A percentile compares a stretch with the other conserved stretches of the same genome.
Conservation (phyloP, 35 echinoderm and acorn worm species). For the Ophioderma brevispina region DNA sequence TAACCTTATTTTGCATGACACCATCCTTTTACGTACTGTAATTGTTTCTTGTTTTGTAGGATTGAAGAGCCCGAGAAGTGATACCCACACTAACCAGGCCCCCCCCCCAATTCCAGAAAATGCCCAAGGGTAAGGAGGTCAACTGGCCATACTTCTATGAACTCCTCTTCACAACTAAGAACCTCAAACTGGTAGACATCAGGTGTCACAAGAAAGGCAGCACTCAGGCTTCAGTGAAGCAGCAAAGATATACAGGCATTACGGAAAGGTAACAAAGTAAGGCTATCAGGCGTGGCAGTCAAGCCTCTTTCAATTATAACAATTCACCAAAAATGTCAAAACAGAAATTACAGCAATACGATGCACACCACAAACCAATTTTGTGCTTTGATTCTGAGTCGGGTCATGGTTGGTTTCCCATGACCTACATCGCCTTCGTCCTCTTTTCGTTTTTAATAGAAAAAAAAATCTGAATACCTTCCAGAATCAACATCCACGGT, state of each 20-base stretch:
- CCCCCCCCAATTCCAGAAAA: conserved; percentile 10
- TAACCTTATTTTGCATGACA: no score
- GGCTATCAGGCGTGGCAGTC: no score
- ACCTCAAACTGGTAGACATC: conserved; percentile 51
- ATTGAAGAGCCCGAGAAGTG: conserved; percentile 46
- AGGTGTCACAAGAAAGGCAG: conserved; percentile 41
- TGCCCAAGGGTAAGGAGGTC: conserved; percentile 16
- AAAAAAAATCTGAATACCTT: no score
- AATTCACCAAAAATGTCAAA: no score
- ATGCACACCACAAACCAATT: no score
- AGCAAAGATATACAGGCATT: not conserved
- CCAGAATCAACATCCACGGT: no score
- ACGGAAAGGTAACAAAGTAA: not conserved
- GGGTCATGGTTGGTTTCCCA: no score
- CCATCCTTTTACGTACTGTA: not conserved
- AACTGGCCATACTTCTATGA: conserved; percentile 40
- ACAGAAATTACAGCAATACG: no score
- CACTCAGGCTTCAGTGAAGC: not conserved
- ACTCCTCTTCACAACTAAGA: conserved; percentile 38
- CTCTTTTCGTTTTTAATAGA: no score
- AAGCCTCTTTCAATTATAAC: no score
- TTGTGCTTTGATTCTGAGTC: no score
- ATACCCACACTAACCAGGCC: not conserved
- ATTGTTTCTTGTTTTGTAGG: not conserved
- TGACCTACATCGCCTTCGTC: no score